These are phyloP conservation scores for Nanger granti DNA, from an alignment of 2,113 vertebrate species.

Conservation along the genomic window DNA sequence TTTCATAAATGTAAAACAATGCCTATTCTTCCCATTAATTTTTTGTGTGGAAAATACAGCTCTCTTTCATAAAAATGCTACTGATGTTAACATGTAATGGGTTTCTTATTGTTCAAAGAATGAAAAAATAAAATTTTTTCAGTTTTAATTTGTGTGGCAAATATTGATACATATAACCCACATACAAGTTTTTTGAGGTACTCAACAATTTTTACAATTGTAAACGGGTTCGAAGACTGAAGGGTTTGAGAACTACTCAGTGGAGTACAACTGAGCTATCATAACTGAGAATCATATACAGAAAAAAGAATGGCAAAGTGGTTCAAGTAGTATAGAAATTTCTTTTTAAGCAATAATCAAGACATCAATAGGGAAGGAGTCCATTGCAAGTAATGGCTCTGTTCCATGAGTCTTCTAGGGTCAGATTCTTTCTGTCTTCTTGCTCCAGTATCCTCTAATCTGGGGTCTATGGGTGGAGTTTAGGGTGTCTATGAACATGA, in stretches of 20 bases:
- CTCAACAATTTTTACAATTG: not conserved
- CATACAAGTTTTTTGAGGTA: not conserved
- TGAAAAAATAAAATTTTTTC: constrained; percentile 7
- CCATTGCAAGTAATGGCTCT: not conserved
- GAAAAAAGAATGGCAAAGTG: not conserved
- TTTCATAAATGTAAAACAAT: constrained; percentile 47
- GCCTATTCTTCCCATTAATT: not conserved
- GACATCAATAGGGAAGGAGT: not conserved
- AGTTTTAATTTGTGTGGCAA: constrained; percentile 32
- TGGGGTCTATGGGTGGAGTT: not conserved
- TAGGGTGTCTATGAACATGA: not conserved
- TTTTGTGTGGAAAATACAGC: constrained; percentile 16
- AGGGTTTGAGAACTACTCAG: not conserved
- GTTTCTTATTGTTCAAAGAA: constrained; percentile 38
- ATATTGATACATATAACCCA: not conserved
- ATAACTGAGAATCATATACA: not conserved
- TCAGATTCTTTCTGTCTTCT: not conserved
- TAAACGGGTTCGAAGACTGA: not conserved
- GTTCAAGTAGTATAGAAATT: not conserved
- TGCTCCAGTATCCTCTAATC: not conserved
- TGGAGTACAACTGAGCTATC: not conserved
- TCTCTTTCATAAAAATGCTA: not conserved
- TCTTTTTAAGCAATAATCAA: not conserved
- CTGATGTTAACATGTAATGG: constrained; percentile 23
- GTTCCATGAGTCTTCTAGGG: not conserved